These are phyloP conservation scores for Furcifer pardalis DNA, from an alignment of 2,797 vertebrate species.

Conservation along the genomic window DNA sequence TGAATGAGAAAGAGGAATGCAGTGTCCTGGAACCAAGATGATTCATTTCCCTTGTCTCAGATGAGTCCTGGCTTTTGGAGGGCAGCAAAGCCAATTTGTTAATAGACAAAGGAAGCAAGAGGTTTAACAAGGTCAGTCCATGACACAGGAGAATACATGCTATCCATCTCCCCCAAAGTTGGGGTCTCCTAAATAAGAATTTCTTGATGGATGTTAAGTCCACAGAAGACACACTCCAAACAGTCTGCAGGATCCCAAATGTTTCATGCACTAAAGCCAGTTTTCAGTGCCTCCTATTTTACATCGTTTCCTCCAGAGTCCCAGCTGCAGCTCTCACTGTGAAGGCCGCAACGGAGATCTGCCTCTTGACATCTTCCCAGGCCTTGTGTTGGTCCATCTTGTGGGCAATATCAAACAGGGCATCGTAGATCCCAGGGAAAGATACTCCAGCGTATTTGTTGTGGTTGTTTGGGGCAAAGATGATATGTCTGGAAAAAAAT, in stretches of 20 bases:
- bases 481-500: constrained; percentile 83
- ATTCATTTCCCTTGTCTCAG: background rate
- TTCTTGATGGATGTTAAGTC: background rate
- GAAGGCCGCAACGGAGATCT: constrained; percentile 89
- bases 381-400: constrained; percentile 73
- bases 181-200: background rate
- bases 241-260: background rate
- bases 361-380: constrained; percentile 88
- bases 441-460: constrained; percentile 94
- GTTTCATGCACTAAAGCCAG: background rate
- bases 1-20: too few species aligned
- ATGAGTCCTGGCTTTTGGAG: background rate
- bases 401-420: constrained; percentile 86
- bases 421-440: constrained; percentile 92
- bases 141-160: background rate
- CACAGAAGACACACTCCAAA: background rate
- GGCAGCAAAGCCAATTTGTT: background rate
- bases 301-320: constrained; percentile 77
- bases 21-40: background rate
- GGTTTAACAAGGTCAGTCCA: background rate
- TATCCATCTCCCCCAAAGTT: background rate
- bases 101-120: background rate
- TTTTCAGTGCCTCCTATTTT: constrained; percentile 11
- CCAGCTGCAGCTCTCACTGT: constrained; percentile 85
- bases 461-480: constrained; percentile 93